These are phyloP conservation scores for Neoniphon sammara DNA, from an alignment of 2,797 vertebrate genomes.

Conservation along the genomic window DNA sequence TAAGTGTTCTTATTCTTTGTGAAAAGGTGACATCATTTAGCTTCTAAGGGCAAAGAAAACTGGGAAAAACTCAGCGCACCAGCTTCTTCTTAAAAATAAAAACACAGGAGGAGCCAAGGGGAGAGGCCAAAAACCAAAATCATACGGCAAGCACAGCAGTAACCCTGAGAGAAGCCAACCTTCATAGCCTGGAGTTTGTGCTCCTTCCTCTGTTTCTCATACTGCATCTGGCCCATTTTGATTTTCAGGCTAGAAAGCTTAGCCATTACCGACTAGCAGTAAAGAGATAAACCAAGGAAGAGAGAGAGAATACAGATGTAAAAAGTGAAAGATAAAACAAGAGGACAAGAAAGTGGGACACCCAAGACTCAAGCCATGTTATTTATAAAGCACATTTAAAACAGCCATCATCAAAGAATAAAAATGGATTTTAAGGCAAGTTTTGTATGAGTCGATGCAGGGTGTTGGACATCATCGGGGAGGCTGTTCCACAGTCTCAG, in stretches of 20 bases:
- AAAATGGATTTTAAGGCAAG: neutral
- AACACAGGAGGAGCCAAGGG: constrained; percentile 58
- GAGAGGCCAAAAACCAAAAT: constrained; percentile 75
- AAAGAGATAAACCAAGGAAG: constrained; percentile 83
- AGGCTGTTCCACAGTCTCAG: no score
- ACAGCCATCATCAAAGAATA: neutral
- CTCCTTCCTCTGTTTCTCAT: constrained; percentile 97
- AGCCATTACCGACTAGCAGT: constrained; percentile 95
- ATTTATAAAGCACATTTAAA: constrained; percentile 16
- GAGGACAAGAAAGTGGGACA: constrained; percentile 37
- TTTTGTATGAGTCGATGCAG: neutral
- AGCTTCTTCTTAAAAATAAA: constrained; percentile 37
- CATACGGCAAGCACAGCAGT: constrained; percentile 71
- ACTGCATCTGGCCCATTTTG: constrained; percentile 99
- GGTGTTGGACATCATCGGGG: no score
- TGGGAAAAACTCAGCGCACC: constrained; percentile 13
- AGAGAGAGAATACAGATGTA: constrained; percentile 65
- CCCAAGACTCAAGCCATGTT: constrained; percentile 29
- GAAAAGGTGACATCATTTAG: constrained; percentile 31
- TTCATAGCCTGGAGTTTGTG: constrained; percentile 91
- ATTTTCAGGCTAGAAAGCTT: constrained; percentile 99
- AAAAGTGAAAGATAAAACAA: constrained; percentile 64
- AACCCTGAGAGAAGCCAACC: constrained; percentile 86
- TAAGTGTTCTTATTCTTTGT: constrained; percentile 29
- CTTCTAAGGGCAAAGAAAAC: constrained; percentile 9